These are phyloP conservation scores for Lepetodrilus schrolli DNA, from an alignment of 2,888 invertebrate species.

Conservation along the genomic window DNA sequence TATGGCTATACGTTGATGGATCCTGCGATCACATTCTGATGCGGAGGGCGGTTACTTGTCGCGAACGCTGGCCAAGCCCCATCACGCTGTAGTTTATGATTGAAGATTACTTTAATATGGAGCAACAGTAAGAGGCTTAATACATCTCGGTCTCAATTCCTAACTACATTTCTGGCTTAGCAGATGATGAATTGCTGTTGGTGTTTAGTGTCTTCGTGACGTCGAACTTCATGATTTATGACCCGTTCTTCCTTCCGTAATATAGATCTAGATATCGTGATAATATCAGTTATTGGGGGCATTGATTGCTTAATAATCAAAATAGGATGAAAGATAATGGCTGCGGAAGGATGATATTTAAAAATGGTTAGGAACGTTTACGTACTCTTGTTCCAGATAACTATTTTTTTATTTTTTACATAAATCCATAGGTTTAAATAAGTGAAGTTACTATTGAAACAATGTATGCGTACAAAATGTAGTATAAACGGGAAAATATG, in stretches of 20 bases:
- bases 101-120: constrained; percentile 3
- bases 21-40: not conserved
- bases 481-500: too few species aligned
- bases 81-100: not conserved
- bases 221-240: not conserved
- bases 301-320: constrained; percentile 11
- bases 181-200: not conserved
- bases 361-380: too few species aligned
- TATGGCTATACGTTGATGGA: not conserved
- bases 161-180: not conserved
- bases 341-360: too few species aligned
- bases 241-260: not conserved
- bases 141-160: not conserved
- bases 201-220: not conserved
- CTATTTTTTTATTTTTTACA: too few species aligned
- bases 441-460: too few species aligned
- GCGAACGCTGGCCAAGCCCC: not conserved
- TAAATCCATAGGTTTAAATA: too few species aligned
- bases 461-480: too few species aligned
- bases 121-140: constrained; percentile 8
- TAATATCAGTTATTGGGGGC: not conserved
- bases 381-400: too few species aligned
- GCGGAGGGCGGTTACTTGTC: not conserved
- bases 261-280: not conserved
- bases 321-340: too few species aligned